Evolutionary conservation across 2,888 invertebrate genomes (phyloP).

Genomic region (Amblyjoppa proteus): DNA sequence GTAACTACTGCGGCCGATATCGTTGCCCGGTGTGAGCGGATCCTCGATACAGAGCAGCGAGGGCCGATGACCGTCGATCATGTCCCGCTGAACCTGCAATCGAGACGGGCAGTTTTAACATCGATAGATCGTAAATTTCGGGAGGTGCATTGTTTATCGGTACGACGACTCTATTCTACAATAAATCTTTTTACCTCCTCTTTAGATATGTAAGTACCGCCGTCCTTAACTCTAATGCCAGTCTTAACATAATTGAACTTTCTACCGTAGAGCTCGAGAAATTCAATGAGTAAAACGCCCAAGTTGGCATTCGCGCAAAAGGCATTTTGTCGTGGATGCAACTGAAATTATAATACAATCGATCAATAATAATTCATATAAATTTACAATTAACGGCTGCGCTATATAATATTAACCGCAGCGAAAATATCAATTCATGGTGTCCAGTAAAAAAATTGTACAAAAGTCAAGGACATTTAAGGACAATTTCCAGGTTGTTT

Average conservation of each 20-base stretch:
- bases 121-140: neutral
- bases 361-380: constrained; percentile 2
- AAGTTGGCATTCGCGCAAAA: constrained; percentile 90
- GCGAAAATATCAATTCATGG: too few relatives aligned
- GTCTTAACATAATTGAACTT: constrained; percentile 98
- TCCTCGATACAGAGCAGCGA: constrained; percentile 99
- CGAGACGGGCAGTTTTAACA: neutral
- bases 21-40: constrained; percentile 97
- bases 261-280: constrained; percentile 98
- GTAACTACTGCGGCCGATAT: constrained; percentile 98
- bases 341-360: constrained; percentile 85
- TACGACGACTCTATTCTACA: neutral
- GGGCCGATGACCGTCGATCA: constrained; percentile 97
- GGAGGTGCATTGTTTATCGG: neutral
- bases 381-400: neutral
- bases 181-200: constrained; percentile 88
- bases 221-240: constrained; percentile 96
- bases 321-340: constrained; percentile 94
- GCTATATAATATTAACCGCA: too few relatives aligned
- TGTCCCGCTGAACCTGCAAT: constrained; percentile 91
- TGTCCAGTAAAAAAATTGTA: too few relatives aligned
- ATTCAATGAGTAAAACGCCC: constrained; percentile 97
- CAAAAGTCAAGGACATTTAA: too few relatives aligned
- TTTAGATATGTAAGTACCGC: constrained; percentile 97
- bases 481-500: too few relatives aligned